Conservation (phyloP, 2,113 vertebrate genomes). For the Crotalus viridis region DNA sequence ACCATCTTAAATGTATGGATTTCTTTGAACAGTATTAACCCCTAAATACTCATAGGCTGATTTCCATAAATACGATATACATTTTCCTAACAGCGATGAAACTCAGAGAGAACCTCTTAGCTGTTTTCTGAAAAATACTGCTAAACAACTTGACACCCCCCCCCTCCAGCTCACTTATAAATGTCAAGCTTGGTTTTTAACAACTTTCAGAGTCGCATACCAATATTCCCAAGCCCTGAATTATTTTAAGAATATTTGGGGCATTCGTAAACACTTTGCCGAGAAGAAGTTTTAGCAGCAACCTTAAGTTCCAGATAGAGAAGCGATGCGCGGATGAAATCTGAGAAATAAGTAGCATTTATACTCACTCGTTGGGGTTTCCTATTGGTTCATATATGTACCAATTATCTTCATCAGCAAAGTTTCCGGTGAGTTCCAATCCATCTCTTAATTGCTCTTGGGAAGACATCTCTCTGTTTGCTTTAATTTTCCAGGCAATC, state of each 20-base stretch:
- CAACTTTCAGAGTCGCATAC: too few relatives aligned
- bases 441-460: slow-evolving; percentile 40
- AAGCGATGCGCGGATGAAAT: fast-evolving
- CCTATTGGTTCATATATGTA: slow-evolving; percentile 64
- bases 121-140: background rate
- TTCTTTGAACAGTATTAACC: too few relatives aligned
- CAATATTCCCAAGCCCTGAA: too few relatives aligned
- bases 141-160: background rate
- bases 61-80: background rate
- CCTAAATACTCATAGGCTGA: background rate
- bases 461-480: slow-evolving; percentile 43
- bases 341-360: background rate
- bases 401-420: slow-evolving; percentile 58
- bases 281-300: background rate
- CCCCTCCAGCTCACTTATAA: background rate
- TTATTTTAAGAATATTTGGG: background rate
- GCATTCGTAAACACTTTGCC: background rate
- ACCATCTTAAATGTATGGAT: background rate
- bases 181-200: background rate
- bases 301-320: background rate
- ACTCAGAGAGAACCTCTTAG: background rate
- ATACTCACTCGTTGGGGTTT: slow-evolving; percentile 60
- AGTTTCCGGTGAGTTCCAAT: fast-evolving
- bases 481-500: background rate
- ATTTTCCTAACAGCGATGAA: background rate